Percentiles rank a stretch among this genome's conserved stretches.
Conservation (phyloP, 2,113 vertebrate species). For the Condylura cristata region DNA sequence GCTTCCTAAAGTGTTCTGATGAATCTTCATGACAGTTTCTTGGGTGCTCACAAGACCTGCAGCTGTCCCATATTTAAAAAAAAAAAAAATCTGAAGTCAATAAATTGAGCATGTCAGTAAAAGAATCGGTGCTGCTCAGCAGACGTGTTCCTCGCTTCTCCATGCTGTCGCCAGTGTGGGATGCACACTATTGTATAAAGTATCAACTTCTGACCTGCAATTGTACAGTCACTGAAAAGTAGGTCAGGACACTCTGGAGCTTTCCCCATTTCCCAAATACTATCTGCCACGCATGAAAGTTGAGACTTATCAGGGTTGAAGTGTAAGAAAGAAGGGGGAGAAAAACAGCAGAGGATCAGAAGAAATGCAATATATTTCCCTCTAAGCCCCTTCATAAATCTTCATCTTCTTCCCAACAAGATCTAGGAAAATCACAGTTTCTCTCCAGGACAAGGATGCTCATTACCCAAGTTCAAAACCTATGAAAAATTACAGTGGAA, state of each 20-base stretch:
- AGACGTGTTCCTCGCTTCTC: neutral
- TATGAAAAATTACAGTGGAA: slow-evolving; percentile 84
- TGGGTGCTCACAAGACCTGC: neutral
- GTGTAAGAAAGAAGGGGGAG: neutral
- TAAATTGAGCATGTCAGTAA: neutral
- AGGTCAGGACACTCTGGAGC: slow-evolving; percentile 55
- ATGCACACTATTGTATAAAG: neutral
- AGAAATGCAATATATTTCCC: slow-evolving; percentile 73
- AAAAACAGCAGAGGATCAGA: neutral
- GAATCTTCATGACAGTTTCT: neutral
- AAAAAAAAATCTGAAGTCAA: slow-evolving; percentile 22
- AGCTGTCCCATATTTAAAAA: neutral
- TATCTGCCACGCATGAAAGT: neutral
- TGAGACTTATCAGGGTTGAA: slow-evolving; percentile 10
- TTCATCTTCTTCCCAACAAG: slow-evolving; percentile 78
- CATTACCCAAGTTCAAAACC: slow-evolving; percentile 81
- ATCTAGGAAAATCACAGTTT: slow-evolving; percentile 82
- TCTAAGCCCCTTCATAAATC: slow-evolving; percentile 79
- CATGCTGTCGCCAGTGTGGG: neutral
- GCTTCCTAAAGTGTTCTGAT: neutral
- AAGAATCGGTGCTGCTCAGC: neutral
- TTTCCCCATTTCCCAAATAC: slow-evolving; percentile 11
- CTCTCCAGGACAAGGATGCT: slow-evolving; percentile 77
- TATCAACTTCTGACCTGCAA: slow-evolving; percentile 40
- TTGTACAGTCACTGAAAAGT: slow-evolving; percentile 55